Conservation (phyloP, 2,888 invertebrate genomes). For the Pristionchus mayeri region DNA sequence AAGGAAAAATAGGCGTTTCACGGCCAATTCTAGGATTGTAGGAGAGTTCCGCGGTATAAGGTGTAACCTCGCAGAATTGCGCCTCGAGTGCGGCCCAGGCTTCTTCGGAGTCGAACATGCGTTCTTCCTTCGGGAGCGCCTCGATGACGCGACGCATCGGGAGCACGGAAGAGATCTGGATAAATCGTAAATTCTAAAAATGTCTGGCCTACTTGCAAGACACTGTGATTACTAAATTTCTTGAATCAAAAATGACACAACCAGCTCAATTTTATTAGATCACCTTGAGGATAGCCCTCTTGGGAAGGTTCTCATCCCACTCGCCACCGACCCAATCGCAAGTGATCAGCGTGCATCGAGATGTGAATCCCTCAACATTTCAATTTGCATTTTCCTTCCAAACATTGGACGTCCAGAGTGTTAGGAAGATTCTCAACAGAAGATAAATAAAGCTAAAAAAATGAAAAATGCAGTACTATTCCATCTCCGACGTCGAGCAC, state of each 20-base stretch:
- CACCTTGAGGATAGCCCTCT: constrained; percentile 23
- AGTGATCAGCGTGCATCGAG: not conserved
- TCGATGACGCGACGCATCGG: constrained; percentile 28
- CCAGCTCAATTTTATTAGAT: no score
- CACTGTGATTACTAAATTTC: no score
- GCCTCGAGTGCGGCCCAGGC: not conserved
- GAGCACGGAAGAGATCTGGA: constrained; percentile 1
- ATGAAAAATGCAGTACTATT: not conserved
- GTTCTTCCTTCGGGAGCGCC: constrained; percentile 10
- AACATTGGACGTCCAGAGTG: no score
- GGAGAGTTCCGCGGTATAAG: no score
- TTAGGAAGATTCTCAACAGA: no score
- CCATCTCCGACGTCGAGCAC: not conserved
- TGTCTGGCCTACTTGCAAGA: no score
- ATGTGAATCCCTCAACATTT: not conserved
- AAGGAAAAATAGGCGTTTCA: no score
- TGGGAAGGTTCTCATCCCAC: constrained; percentile 3
- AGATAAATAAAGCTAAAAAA: no score
- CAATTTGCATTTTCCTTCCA: not conserved
- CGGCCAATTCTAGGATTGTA: no score
- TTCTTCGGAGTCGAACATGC: constrained; percentile 28
- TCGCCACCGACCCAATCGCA: constrained; percentile 2
- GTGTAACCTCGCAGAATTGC: not conserved
- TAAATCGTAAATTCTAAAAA: not conserved
- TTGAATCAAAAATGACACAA: no score